Evolutionary conservation across 2,113 vertebrate species (phyloP).

Genomic region (Burhinus oedicnemus): DNA sequence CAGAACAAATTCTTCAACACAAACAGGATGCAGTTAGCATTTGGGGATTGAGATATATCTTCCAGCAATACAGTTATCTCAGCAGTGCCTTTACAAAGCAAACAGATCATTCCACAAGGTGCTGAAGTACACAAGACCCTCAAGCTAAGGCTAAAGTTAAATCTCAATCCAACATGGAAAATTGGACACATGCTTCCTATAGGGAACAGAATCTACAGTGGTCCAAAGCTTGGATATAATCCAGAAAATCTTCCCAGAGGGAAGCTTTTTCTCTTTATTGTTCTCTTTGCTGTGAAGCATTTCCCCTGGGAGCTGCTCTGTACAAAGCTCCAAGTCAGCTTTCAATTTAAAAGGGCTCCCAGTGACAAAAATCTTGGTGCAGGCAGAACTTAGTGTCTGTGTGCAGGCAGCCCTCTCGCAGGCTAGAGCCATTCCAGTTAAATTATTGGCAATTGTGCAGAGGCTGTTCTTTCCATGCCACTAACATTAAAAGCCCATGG

Average conservation of each 20-base stretch:
- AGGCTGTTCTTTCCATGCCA: neutral
- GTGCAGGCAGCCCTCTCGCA: neutral
- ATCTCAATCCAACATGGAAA: neutral
- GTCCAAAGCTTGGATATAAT: neutral
- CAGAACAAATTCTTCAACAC: slow-evolving; percentile 1
- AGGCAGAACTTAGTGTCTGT: neutral
- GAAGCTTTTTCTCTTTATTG: neutral
- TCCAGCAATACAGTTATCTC: neutral
- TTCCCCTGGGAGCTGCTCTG: neutral
- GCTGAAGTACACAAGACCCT: neutral
- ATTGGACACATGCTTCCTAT: neutral
- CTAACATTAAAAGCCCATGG: neutral
- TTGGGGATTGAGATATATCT: neutral
- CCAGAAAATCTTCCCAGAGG: neutral
- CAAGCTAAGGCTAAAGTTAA: neutral
- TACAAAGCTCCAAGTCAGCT: slow-evolving; percentile 2
- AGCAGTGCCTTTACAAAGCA: neutral
- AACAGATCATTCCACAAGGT: neutral
- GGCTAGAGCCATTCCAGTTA: neutral
- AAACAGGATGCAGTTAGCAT: neutral
- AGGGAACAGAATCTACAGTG: neutral
- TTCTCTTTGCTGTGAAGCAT: neutral
- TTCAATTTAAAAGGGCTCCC: neutral
- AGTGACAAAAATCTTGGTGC: neutral
- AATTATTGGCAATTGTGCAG: neutral